Evolutionary conservation across 2,888 invertebrate genomes (phyloP).

Genomic region (Onthophagus sagittarius): DNA sequence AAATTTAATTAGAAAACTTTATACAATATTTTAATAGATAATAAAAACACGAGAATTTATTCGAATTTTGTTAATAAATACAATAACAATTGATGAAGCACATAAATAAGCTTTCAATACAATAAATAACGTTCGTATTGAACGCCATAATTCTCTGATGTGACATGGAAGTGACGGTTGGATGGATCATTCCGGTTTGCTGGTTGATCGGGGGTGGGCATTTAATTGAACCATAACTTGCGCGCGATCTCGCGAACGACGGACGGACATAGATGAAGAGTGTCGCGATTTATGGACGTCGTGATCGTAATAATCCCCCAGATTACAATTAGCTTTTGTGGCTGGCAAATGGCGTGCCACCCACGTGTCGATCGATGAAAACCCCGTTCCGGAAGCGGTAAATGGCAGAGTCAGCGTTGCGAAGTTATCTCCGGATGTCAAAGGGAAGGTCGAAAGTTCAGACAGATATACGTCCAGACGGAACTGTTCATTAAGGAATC

Average conservation of each 20-base stretch:
- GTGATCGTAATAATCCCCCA: neutral
- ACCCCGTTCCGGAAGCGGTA: neutral
- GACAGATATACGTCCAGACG: neutral
- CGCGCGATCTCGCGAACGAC: neutral
- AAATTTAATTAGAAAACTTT: neutral
- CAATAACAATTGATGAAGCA: no score
- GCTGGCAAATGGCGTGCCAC: neutral
- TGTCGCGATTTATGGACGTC: neutral
- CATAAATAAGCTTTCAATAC: neutral
- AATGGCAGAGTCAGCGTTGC: neutral
- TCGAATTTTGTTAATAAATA: no score
- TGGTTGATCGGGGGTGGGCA: neutral
- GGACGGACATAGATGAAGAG: neutral
- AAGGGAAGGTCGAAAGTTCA: neutral
- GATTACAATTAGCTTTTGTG: neutral
- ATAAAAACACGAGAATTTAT: no score
- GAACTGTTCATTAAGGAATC: neutral
- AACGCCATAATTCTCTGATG: neutral
- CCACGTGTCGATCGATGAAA: neutral
- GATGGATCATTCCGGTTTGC: neutral
- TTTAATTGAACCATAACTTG: neutral
- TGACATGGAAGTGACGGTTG: neutral
- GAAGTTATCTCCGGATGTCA: neutral
- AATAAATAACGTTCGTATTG: neutral
- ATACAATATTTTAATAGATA: no score